Conservation (phyloP, 1,140 invertebrate species). For the Homarus americanus region DNA sequence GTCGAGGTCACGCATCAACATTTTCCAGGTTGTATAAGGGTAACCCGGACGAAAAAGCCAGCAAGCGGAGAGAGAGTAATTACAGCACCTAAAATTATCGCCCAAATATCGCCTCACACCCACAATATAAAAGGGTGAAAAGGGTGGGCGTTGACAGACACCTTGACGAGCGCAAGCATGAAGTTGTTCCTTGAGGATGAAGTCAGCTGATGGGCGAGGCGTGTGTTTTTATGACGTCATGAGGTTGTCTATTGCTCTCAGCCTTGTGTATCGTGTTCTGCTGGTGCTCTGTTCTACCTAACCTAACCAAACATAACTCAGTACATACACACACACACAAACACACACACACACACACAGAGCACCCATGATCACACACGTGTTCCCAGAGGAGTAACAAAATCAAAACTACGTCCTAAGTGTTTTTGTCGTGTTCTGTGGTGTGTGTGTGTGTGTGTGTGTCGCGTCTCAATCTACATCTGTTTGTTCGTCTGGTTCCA, state of each 20-base stretch:
- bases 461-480: too few species aligned
- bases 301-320: not conserved
- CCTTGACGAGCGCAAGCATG: too few species aligned
- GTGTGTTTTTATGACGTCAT: not conserved
- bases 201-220: not conserved
- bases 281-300: not conserved
- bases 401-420: too few species aligned
- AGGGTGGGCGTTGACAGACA: not conserved
- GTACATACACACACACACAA: conserved; percentile 28
- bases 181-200: too few species aligned
- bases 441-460: too few species aligned
- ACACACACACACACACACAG: not conserved
- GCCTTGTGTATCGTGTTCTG: not conserved
- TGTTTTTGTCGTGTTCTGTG: too few species aligned
- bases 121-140: not conserved
- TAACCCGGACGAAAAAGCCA: not conserved
- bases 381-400: too few species aligned
- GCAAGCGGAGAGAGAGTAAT: not conserved
- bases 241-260: not conserved
- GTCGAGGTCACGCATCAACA: not conserved
- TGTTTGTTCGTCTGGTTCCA: too few species aligned
- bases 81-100: not conserved
- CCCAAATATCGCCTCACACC: not conserved
- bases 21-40: not conserved
- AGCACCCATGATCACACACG: too few species aligned